Evolutionary conservation across 2,113 vertebrate genomes (phyloP), one percentile per base, ranked within the genome.

Genomic region (Sinocyclocheilus rhinocerous): DNA sequence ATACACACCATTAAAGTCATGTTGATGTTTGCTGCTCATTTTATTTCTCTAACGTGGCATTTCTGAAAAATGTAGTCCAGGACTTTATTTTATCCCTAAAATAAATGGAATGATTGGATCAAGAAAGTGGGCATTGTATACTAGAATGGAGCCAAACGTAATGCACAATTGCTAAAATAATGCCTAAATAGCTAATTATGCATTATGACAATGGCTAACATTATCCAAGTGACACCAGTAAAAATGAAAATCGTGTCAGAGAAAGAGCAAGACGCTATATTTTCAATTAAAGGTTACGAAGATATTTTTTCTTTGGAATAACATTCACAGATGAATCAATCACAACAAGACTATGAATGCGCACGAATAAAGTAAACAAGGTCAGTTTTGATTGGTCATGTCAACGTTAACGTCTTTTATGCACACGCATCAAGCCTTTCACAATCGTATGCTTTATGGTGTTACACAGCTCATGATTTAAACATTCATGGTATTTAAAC

Each of bases 1-100:
- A 85, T 29, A 85, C 22, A 70, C 48, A 85, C 33, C 16, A 67
- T 75, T 63, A 57, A 42, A 42, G 83, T 67, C 67, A 69, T 48
- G 7, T 0, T 48, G 22, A 26, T 45, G 39, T 42, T 42, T 42
- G 39, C 39, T 42, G 1, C 39, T 42, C 39, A 42, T 48, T 24
- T 76, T 4, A 76, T 50, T 50, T 39, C n/a, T 76, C 1, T 24
- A 76, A 73, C 22, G 70, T 42, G 70, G 42, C 36, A n/a, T 73
- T 73, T 73, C 22, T 6, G 1, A 69, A 26, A 72, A 73, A 42
- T 48, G 10, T 48, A 48, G 39, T 39, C 7, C 16, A 16, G 67
- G 26, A 16, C 15, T 69, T 70, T 70, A 70, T 72, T 73, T 39
- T n/a, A 39, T 22, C 36, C 29, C 4, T 69, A 4, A 42, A 42